Conservation (phyloP, 2,888 invertebrate species). For the Macaria notata region DNA sequence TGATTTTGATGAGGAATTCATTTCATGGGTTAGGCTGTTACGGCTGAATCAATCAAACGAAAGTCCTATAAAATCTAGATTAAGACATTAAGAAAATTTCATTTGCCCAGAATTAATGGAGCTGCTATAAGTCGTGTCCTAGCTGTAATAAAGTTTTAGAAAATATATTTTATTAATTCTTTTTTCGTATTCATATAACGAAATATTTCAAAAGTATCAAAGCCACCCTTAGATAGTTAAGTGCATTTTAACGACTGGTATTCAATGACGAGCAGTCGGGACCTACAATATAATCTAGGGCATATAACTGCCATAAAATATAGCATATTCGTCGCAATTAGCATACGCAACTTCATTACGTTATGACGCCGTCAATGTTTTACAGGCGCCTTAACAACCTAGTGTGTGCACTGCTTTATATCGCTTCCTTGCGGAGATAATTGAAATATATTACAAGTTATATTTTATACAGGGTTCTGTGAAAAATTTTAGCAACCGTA, state of each 20-base stretch:
- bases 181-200: too few relatives aligned
- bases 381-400: slow-evolving; percentile 44
- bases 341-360: slow-evolving; percentile 45
- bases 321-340: slow-evolving; percentile 48
- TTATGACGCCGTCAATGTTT: slow-evolving; percentile 46
- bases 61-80: not conserved
- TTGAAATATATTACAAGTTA: too few relatives aligned
- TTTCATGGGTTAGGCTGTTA: not conserved
- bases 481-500: too few relatives aligned
- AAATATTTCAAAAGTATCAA: too few relatives aligned
- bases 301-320: slow-evolving; percentile 28
- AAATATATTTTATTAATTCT: too few relatives aligned
- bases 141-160: too few relatives aligned
- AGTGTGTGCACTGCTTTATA: slow-evolving; percentile 28
- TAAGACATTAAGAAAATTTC: not conserved
- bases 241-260: too few relatives aligned
- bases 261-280: too few relatives aligned
- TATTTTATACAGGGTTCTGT: too few relatives aligned
- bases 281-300: slow-evolving; percentile 25
- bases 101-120: not conserved
- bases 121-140: not conserved
- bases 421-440: slow-evolving; percentile 4
- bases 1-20: slow-evolving; percentile 1
- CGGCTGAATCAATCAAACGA: too few relatives aligned
- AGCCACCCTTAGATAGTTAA: too few relatives aligned